Evolutionary conservation across 2,888 invertebrate genomes (phyloP), one percentile per base, ranked within the genome.

Genomic region (Hylaea fasciaria): DNA sequence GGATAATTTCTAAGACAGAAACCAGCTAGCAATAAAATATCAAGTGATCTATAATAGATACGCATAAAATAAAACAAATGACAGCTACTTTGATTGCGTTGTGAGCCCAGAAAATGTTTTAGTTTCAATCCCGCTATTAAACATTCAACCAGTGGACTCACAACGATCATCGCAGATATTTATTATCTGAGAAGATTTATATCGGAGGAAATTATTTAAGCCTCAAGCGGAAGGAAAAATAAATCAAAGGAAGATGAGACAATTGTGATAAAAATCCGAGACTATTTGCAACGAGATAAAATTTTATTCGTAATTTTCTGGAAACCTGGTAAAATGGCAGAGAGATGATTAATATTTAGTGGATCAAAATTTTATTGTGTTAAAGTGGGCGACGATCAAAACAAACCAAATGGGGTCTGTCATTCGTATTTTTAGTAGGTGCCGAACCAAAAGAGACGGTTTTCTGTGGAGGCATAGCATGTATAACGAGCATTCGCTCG

Each of bases 211-310:
- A 49, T 43, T 49, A 49, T 44, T 56, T 56, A 35, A 44, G 48
- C 37, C 37, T 41, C 16, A 32, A 43, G 48, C 43, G 43, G 28
- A 50, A 39, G 14, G 13, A 40, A 53, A 46, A 13, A 39, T n/a
- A 46, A 39, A 22, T 28, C 49, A 45, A 56, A 44, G 48, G 11
- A 17, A 44, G 22, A 50, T 45, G 45, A 39, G 53, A 54, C 54
- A 46, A 46, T 16, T 29, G 39, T 45, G 54, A 46, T 54, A 40
- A 29, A 53, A 46, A 39, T 45, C n/a, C 12, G 17, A 47, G 47
- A 47, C 17, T 40, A 49, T 49, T 40, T 13, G 39, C 13, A 39
- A 13, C n/a, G 10, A 49, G 39, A 39, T 49, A 39, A 37, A 22
- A 39, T 39, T 49, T 35, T 16, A 16, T 40, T 28, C 13, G 17